These are phyloP conservation scores for Arctopsyche grandis DNA, from an alignment of 1,140 invertebrate species.

Conservation along the genomic window DNA sequence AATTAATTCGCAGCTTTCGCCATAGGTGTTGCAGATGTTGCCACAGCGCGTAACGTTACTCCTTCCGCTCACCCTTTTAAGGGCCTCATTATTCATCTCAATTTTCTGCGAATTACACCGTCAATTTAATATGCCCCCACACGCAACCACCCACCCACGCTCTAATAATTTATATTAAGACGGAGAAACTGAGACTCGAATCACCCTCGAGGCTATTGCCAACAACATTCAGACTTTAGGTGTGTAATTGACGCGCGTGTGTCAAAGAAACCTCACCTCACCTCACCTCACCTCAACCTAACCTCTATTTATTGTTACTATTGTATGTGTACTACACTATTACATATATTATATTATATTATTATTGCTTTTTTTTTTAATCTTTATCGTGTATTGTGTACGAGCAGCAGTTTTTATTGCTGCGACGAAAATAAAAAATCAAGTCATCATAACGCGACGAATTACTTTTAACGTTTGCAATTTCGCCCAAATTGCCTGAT, in stretches of 20 bases:
- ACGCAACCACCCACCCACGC: background rate
- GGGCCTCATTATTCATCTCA: conserved; percentile 46
- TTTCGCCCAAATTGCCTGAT: conserved; percentile 10
- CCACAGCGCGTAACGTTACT: conserved; percentile 4
- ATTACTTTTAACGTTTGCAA: conserved; percentile 8
- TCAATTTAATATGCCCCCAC: conserved; percentile 32
- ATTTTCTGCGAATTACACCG: conserved; percentile 43
- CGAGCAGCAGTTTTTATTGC: background rate
- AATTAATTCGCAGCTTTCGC: conserved; percentile 33
- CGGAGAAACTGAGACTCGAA: conserved; percentile 7
- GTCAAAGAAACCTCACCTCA: too few species aligned
- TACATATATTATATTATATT: background rate
- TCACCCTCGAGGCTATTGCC: conserved; percentile 8
- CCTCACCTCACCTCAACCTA: too few species aligned
- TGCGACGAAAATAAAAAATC: background rate
- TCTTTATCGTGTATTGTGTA: background rate
- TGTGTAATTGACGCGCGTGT: conserved; percentile 13
- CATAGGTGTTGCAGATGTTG: conserved; percentile 46
- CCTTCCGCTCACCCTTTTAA: conserved; percentile 24
- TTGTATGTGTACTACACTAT: too few species aligned
- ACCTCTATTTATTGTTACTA: too few species aligned
- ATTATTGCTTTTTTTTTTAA: background rate
- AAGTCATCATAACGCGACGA: conserved; percentile 4
- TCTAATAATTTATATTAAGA: conserved; percentile 18
- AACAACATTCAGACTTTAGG: conserved; percentile 14